Conservation (phyloP, 2,113 vertebrate genomes). For the Aptenodytes forsteri region DNA sequence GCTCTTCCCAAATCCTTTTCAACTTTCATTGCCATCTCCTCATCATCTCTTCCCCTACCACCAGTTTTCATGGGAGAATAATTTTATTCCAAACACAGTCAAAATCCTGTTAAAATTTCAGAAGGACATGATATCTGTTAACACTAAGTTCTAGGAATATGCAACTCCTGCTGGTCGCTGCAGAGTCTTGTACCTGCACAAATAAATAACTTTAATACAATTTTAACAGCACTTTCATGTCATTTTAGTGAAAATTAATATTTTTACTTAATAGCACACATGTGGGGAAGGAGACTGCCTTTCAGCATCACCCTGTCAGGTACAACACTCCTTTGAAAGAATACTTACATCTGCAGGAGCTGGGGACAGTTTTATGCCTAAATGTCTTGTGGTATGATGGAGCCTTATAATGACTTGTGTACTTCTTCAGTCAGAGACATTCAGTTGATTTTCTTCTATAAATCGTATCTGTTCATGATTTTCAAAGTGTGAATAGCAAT, state of each 20-base stretch:
- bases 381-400: not conserved
- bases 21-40: not conserved
- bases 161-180: not conserved
- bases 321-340: not conserved
- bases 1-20: not conserved
- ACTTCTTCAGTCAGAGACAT: not conserved
- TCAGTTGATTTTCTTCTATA: not conserved
- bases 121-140: not conserved
- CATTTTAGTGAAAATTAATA: not conserved
- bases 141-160: not conserved
- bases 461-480: not conserved
- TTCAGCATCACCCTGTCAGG: not conserved
- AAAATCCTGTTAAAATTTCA: not conserved
- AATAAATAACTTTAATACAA: not conserved
- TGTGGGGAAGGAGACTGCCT: not conserved
- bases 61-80: not conserved
- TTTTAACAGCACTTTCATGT: not conserved
- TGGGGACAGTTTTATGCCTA: not conserved
- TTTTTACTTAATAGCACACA: not conserved
- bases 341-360: not conserved
- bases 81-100: not conserved
- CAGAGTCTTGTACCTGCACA: not conserved
- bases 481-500: slow-evolving; percentile 20
- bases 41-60: not conserved
- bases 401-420: not conserved